Evolutionary conservation across 1,140 invertebrate species (phyloP), one percentile per base, ranked within the genome.

Genomic region (Drosophila nikananu): DNA sequence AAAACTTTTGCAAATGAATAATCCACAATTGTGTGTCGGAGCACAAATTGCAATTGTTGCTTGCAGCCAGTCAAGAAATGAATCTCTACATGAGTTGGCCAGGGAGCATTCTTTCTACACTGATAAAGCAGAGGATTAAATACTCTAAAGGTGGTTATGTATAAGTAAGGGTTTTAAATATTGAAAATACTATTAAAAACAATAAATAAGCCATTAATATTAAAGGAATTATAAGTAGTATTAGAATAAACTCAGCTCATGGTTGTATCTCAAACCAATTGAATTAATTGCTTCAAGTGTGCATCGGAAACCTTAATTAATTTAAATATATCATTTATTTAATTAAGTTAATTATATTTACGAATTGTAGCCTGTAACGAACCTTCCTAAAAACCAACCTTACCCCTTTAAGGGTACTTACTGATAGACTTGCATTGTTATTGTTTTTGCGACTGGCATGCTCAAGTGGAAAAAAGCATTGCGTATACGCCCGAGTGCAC

Each of bases 381-480:
- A 5, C n/a, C 1, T 13, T n/a, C 0, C 5, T 12, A 25, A 32
- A 15, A 12, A 5, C 2, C 17, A 25, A 19, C 2, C 17, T 52
- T 73, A 59, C 52, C 42, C 66, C 1, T 19, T 60, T 3, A 1
- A 15, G 12, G 1, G 12, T 10, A 19, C 7, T 23, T 41, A 57
- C 23, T 19, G 42, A 78, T 54, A 52, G 70, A 51, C 67, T 61
- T 62, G 71, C 60, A 79, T 73, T 75, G 58, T 60, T 80, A 52
- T 89, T 89, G 77, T 78, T 81, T 83, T 78, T 80, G 77, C 73
- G 63, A 51, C 46, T 70, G 68, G 55, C 80, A 87, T 83, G 83
- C 81, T 89, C 74, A 84, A 89, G 86, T 89, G 84, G 86, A 89
- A 89, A 83, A 90, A 89, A 84, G 73, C 84, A 89, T 89, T 89